A percentile compares a stretch with the other conserved stretches of the same genome.
Evolutionary conservation across 2,113 vertebrate genomes (phyloP).

Genomic region (Physeter macrocephalus): DNA sequence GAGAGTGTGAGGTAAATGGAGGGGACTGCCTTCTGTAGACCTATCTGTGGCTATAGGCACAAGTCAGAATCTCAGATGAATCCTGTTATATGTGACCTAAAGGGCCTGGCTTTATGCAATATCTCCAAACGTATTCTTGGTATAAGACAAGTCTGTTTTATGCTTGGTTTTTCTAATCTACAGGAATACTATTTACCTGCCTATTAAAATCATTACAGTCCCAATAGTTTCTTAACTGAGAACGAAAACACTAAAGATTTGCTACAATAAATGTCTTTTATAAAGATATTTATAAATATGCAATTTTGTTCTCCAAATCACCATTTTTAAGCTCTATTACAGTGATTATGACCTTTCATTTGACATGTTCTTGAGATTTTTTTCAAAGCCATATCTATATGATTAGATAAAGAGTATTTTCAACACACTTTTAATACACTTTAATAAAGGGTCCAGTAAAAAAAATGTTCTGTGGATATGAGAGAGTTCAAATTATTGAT

Average conservation of each 20-base stretch:
- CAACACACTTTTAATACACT: slow-evolving; percentile 68
- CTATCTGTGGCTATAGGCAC: not conserved
- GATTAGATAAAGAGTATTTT: slow-evolving; percentile 71
- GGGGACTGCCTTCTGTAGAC: not conserved
- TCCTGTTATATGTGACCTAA: not conserved
- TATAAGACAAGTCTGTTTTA: not conserved
- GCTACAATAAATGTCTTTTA: slow-evolving; percentile 39
- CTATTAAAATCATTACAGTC: slow-evolving; percentile 8
- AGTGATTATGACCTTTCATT: slow-evolving; percentile 77
- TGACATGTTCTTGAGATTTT: slow-evolving; percentile 68
- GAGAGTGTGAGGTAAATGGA: not conserved
- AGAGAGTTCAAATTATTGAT: slow-evolving; percentile 77
- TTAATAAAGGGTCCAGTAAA: slow-evolving; percentile 71
- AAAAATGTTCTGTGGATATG: slow-evolving; percentile 73
- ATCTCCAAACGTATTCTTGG: not conserved
- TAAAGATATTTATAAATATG: slow-evolving; percentile 36
- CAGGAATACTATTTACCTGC: not conserved
- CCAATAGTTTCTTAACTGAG: slow-evolving; percentile 60
- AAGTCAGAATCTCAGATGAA: not conserved
- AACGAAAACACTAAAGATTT: slow-evolving; percentile 32
- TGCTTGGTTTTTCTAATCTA: not conserved
- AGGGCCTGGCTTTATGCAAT: not conserved
- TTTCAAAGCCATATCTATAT: slow-evolving; percentile 58
- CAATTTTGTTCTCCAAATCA: slow-evolving; percentile 54
- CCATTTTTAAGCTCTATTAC: slow-evolving; percentile 67